phyloP scores from a whole-genome alignment of 2,113 vertebrate genomes.

The Muntiacus reevesi region DNA sequence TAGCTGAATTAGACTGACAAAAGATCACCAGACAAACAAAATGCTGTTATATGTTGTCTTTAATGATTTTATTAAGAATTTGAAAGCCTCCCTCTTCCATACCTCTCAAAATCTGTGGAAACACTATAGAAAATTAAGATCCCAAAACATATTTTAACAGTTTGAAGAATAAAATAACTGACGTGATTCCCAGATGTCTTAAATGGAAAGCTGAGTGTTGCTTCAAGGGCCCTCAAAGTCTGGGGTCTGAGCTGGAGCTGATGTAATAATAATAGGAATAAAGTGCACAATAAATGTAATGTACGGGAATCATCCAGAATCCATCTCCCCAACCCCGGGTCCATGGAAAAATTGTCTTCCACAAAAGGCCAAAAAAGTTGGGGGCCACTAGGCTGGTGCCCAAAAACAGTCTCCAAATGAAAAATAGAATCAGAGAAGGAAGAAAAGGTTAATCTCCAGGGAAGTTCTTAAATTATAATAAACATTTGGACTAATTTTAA shows the following conservation, averaged over 20 bases:
- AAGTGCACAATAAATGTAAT: background rate
- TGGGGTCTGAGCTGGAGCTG: background rate
- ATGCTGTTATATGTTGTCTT: background rate
- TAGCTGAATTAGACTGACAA: background rate
- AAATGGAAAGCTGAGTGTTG: background rate
- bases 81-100: background rate
- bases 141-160: background rate
- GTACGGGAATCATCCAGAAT: background rate
- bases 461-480: background rate
- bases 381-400: background rate
- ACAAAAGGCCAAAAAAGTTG: background rate
- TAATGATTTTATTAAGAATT: conserved; percentile 16
- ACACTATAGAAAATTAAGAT: background rate
- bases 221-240: background rate
- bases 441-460: background rate
- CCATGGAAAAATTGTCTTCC: background rate
- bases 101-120: background rate
- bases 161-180: conserved; percentile 21
- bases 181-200: background rate
- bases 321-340: background rate
- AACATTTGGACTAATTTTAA: background rate
- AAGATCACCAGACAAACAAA: background rate
- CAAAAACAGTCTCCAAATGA: background rate
- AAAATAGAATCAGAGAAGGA: background rate
- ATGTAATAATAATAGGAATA: background rate